These are phyloP conservation scores for Silvanus unidentatus DNA, from an alignment of 2,888 invertebrate genomes.

Conservation along the genomic window DNA sequence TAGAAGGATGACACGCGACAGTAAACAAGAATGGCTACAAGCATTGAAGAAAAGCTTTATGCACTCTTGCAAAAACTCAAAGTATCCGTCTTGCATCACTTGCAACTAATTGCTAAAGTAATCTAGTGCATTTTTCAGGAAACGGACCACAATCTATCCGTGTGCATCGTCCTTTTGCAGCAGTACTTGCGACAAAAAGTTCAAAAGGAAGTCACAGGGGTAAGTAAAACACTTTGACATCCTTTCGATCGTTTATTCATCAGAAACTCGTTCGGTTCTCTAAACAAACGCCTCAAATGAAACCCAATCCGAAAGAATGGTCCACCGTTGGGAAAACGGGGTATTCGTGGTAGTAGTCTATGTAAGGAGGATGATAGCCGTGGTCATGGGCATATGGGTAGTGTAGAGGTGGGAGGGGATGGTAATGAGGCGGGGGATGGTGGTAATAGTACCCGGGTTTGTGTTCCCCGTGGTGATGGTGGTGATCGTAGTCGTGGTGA, in stretches of 20 bases:
- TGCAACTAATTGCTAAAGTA: neutral
- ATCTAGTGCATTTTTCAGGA: constrained; percentile 22
- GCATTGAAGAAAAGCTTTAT: constrained; percentile 32
- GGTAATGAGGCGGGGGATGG: constrained; percentile 2
- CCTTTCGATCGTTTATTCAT: too few relatives aligned
- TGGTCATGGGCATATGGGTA: neutral
- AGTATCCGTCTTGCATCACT: constrained; percentile 10
- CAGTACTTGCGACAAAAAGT: constrained; percentile 32
- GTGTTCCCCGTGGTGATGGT: constrained; percentile 8
- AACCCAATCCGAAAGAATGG: too few relatives aligned
- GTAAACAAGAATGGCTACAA: constrained; percentile 31
- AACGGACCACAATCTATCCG: constrained; percentile 32
- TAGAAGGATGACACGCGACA: constrained; percentile 35
- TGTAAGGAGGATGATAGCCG: neutral
- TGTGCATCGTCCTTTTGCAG: constrained; percentile 33
- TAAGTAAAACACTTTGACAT: too few relatives aligned
- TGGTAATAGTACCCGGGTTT: constrained; percentile 9
- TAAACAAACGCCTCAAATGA: too few relatives aligned
- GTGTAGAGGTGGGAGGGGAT: neutral
- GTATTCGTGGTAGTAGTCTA: neutral
- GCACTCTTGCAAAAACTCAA: constrained; percentile 35
- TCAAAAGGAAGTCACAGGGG: too few relatives aligned
- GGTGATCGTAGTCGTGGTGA: constrained; percentile 3
- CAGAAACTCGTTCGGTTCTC: too few relatives aligned
- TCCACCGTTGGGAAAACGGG: too few relatives aligned